These are phyloP conservation scores for Antrozous pallidus DNA, from an alignment of 2,797 vertebrate genomes.

Conservation along the genomic window DNA sequence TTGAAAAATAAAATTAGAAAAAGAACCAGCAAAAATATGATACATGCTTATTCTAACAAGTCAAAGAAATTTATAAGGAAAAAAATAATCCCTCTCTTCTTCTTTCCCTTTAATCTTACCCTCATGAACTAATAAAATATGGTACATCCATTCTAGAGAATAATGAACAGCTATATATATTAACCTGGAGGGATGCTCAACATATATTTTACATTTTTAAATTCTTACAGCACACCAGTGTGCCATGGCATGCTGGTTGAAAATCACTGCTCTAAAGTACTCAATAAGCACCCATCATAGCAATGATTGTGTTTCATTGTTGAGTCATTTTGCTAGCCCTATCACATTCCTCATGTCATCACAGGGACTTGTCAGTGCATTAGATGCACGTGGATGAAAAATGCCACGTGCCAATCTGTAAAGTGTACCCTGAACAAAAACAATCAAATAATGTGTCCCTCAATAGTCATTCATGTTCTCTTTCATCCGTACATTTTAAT, in stretches of 20 bases:
- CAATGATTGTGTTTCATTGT: constrained; percentile 22
- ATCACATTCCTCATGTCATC: constrained; percentile 47
- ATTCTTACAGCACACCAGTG: background rate
- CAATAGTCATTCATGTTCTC: background rate
- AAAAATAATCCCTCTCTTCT: background rate
- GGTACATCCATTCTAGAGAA: background rate
- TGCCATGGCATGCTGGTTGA: background rate
- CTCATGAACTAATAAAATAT: background rate
- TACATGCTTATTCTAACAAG: background rate
- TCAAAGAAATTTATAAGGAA: background rate
- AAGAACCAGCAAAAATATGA: background rate
- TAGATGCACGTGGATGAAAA: constrained; percentile 7
- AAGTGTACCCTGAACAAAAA: constrained; percentile 39
- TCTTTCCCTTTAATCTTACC: background rate
- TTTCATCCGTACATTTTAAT: background rate
- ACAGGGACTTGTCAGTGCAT: constrained; percentile 19
- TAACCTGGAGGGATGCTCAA: background rate
- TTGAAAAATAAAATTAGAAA: too few relatives aligned
- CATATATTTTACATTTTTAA: background rate
- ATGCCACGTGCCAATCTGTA: constrained; percentile 27
- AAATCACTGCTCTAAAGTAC: background rate
- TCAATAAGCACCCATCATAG: background rate
- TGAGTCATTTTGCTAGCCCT: background rate
- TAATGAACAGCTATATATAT: background rate
- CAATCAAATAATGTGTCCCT: background rate